A percentile compares a stretch with the other conserved stretches of the same genome.
phyloP scores from a whole-genome alignment of 2,888 invertebrate species.

The Eledona agricola region DNA sequence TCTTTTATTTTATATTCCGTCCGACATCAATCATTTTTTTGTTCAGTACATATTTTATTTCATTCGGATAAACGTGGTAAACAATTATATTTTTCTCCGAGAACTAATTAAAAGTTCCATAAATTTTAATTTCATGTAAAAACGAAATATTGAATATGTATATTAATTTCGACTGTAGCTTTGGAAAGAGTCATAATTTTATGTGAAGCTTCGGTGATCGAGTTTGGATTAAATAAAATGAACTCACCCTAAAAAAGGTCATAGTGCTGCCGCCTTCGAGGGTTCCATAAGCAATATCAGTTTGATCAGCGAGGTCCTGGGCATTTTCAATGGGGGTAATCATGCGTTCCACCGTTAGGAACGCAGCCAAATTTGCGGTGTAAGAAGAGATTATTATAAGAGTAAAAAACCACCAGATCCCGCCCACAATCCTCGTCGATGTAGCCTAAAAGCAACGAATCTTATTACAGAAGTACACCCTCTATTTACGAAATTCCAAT shows the following conservation, averaged over 20 bases:
- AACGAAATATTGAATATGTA: too few species aligned
- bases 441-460: constrained; percentile 77
- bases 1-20: too few species aligned
- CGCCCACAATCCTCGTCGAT: constrained; percentile 94
- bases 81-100: too few species aligned
- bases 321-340: constrained; percentile 95
- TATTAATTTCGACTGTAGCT: too few species aligned
- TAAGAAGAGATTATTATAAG: constrained; percentile 98
- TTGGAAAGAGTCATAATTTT: too few species aligned
- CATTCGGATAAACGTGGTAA: too few species aligned
- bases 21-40: too few species aligned
- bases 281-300: constrained; percentile 92
- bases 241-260: constrained; percentile 92
- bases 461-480: constrained; percentile 1
- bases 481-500: not conserved
- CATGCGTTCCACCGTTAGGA: constrained; percentile 96
- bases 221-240: too few species aligned
- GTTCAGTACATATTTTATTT: too few species aligned
- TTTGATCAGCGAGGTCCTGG: constrained; percentile 94
- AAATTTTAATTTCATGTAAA: too few species aligned
- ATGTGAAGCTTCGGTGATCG: too few species aligned
- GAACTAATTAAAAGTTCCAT: too few species aligned
- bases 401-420: constrained; percentile 99
- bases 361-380: constrained; percentile 97
- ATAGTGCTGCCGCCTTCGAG: constrained; percentile 94